Percentiles rank a stretch among this genome's conserved stretches.
phyloP scores from a whole-genome alignment of 2,113 vertebrate species.

The Balaeniceps rex region DNA sequence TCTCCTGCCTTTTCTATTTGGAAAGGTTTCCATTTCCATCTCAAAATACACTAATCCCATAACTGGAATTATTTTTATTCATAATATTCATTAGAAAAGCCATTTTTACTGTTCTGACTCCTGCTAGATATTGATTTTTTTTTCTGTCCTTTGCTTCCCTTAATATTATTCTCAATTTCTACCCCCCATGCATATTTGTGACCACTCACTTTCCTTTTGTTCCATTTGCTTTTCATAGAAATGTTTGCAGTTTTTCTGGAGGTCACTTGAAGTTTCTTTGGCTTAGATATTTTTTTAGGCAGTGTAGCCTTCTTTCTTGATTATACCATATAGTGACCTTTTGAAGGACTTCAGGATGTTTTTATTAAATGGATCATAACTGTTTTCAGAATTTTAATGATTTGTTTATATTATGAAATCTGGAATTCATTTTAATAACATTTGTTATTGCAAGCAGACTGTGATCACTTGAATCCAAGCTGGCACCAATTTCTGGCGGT shows the following conservation, averaged over 20 bases:
- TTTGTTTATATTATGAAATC: not conserved
- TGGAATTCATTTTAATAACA: not conserved
- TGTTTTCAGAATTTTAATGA: constrained; percentile 17
- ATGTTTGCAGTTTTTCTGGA: not conserved
- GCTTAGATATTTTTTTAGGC: not conserved
- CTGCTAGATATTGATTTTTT: not conserved
- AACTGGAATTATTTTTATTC: not conserved
- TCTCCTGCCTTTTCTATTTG: not conserved
- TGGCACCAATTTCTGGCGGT: rapidly evolving
- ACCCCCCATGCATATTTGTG: not conserved
- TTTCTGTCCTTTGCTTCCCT: not conserved
- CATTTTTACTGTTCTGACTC: not conserved
- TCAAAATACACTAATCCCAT: not conserved
- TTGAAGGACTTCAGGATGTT: not conserved
- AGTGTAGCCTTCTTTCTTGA: not conserved
- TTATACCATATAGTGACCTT: not conserved
- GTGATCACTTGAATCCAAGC: not conserved
- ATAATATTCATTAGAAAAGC: not conserved
- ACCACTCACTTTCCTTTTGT: not conserved
- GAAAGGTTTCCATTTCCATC: not conserved
- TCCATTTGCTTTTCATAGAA: not conserved
- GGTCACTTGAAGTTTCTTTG: not conserved
- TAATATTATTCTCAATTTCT: not conserved
- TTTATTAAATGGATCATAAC: not conserved
- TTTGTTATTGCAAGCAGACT: not conserved